Base-by-base conservation (phyloP, 2,797 vertebrate species). In the Carduelis carduelis region DNA sequence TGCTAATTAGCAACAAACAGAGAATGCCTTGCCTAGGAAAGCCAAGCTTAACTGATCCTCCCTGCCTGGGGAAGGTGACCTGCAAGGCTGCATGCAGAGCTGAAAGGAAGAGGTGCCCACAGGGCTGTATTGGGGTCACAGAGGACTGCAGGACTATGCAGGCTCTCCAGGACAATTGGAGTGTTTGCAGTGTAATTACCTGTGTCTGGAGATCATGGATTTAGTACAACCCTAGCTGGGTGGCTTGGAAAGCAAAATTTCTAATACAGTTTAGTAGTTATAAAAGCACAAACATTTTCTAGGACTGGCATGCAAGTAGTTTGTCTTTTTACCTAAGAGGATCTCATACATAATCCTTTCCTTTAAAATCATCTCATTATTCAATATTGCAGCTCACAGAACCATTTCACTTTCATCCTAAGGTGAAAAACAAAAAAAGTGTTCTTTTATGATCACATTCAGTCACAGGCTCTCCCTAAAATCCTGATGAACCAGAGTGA, bases 261-360 rank as follows among this genome's bases (percentile, higher is more conserved):
- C 23, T 78, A 52, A 53, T 55, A 14, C 39, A 83, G 78, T 50
- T 41, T 13, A 43, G 22, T 46, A 90, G 30, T 55, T 37, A 49
- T 65, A 52, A 65, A 65, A 95, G 53, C 43, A 82, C 28, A 52
- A 77, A 95, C n/a, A 21, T 59, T 83, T 88, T 61, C 32, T 63
- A 61, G n/a, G 63, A 81, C 50, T 93, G 11, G 0, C 19, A 44
- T 47, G 50, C 53, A 78, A 86, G 68, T 7, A 66, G 80, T 86
- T 81, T 75, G 16, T 91, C 69, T 72, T 91, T 91, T 89, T 86
- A 84, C 77, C 50, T 55, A 76, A 60, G 59, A 90, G 22, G 37
- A 82, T 70, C 52, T 93, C 55, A 65, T 21, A 56, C 20, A 43
- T 34, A 93, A 64, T 88, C 70, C 1, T 77, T 77, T 49, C 55